phyloP scores from a whole-genome alignment of 2,113 vertebrate species.

The Microcebus lehilahytsara region DNA sequence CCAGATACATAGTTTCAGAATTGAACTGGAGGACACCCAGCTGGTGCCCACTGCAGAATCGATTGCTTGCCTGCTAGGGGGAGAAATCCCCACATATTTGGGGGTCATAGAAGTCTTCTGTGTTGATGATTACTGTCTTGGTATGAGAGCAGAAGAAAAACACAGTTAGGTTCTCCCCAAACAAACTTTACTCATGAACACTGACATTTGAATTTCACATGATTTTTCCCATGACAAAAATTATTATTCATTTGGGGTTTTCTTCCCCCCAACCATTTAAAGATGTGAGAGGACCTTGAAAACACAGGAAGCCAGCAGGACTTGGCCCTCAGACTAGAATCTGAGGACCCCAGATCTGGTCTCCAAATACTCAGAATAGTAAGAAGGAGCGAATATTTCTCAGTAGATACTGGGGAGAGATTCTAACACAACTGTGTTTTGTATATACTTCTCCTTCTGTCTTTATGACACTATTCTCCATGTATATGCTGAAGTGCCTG shows the following conservation, averaged over 20 bases:
- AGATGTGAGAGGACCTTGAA: not conserved
- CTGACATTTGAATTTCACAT: not conserved
- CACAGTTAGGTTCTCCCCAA: no score
- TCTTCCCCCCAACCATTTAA: not conserved
- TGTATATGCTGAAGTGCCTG: rapidly evolving
- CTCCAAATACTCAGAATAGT: not conserved
- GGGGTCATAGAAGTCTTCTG: no score
- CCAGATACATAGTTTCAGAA: no score
- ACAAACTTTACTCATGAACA: not conserved
- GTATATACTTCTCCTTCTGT: not conserved
- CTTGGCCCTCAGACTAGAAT: not conserved
- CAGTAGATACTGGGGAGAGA: not conserved
- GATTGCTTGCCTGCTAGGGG: no score
- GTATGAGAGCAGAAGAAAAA: no score
- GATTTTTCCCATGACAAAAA: not conserved
- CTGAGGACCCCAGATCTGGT: not conserved
- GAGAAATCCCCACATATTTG: no score
- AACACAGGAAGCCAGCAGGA: not conserved
- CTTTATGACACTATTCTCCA: not conserved
- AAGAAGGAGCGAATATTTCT: not conserved
- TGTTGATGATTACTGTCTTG: no score
- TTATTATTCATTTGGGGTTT: not conserved
- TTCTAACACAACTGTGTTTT: not conserved
- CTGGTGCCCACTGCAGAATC: no score
- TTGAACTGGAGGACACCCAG: no score